Base-by-base conservation (phyloP, 2,113 vertebrate genomes). In the Neogobius melanostomus region DNA sequence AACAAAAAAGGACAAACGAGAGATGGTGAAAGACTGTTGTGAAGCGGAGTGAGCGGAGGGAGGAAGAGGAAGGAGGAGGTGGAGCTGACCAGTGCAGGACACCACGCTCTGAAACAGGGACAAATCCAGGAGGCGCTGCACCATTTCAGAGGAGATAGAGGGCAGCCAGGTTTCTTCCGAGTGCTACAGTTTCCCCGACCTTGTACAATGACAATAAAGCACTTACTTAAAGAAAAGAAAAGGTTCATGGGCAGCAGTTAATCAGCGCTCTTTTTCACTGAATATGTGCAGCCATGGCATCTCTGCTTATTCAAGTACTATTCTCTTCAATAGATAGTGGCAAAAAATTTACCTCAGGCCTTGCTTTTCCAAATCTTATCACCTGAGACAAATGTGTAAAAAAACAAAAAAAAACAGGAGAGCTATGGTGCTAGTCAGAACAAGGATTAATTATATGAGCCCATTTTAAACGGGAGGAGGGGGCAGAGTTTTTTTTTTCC, bases 371-470 rank as follows among this genome's bases (percentile, higher is more conserved):
- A 67, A 68, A 66, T 60, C 42, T 56, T 71, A 77, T 77, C 77
- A 71, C 68, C 44, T 10, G 21, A 82, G 77, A 86, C 72, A 80
- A 82, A 82, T 70, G 77, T 44, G 82, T 82, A 80, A 85, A 87
- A 79, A 81, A 84, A 81, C 21, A 78, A 83, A 78, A 36, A 36
- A 36, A 2, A 36, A 36, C 28, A 36, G 1, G 28, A 36, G 28
- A 68, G 7, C 16, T 7, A 1, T 21, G 46, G 10, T 12, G 17
- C 50, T 74, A 68, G 63, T 83, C 75, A 82, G 69, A 84, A 75
- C 64, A 61, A 43, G 57, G 69, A 86, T 86, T 82, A 87, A 90
- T 87, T 88, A 84, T 86, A 76, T 45, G 49, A 68, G 60, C 48
- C 75, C 75, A 71, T 59, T 43, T 72, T 53, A 76, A 71, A 81